A percentile compares a stretch with the other conserved stretches of the same genome.
Evolutionary conservation across 2,888 invertebrate species (phyloP).

Genomic region (Campaea margaritaria): DNA sequence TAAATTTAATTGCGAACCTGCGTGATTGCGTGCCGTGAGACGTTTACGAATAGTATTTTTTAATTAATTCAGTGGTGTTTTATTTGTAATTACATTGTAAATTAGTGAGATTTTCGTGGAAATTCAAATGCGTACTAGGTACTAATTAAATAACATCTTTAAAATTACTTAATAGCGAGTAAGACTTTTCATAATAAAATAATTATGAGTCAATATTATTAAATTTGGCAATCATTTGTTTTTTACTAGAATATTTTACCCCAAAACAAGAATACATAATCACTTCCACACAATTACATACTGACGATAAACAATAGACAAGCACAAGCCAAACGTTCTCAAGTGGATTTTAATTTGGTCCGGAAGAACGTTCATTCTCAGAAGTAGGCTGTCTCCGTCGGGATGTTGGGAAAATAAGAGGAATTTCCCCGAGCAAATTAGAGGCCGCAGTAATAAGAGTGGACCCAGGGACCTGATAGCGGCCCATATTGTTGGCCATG

Average conservation of each 20-base stretch:
- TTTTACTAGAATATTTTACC: not conserved
- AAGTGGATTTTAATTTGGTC: constrained; percentile 49
- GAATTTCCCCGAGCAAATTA: constrained; percentile 75
- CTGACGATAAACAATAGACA: not conserved
- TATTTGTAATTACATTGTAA: constrained; percentile 12
- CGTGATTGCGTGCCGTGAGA: constrained; percentile 38
- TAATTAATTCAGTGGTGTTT: constrained; percentile 11
- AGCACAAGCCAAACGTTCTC: constrained; percentile 4
- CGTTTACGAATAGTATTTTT: constrained; percentile 12
- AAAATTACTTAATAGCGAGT: too few relatives aligned
- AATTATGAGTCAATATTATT: too few relatives aligned
- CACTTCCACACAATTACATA: not conserved
- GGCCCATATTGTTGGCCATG: constrained; percentile 68
- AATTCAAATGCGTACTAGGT: not conserved
- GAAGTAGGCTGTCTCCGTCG: constrained; percentile 54
- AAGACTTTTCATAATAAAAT: too few relatives aligned
- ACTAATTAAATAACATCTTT: not conserved
- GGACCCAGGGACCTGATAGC: constrained; percentile 73
- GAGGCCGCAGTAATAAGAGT: constrained; percentile 74
- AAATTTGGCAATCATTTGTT: not conserved
- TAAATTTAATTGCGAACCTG: constrained; percentile 40
- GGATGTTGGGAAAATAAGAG: constrained; percentile 67
- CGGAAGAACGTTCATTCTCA: constrained; percentile 57
- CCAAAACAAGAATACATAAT: not conserved
- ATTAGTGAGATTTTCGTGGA: not conserved